Conservation (phyloP, 2,797 vertebrate genomes). For the Dendrocincla fuliginosa region DNA sequence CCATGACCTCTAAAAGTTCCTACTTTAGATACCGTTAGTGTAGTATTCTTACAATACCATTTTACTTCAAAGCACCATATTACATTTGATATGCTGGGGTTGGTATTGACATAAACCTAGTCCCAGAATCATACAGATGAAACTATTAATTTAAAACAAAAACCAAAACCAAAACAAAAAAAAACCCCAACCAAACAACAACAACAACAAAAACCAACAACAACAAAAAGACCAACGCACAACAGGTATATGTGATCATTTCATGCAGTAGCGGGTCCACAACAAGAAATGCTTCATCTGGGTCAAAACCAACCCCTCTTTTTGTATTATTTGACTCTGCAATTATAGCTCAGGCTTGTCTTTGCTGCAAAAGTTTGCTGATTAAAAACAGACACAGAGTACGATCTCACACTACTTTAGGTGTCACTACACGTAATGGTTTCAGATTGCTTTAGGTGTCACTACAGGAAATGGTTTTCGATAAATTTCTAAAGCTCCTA, state of each 20-base stretch:
- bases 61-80: not conserved
- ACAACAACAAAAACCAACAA: too few relatives aligned
- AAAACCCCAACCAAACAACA: not conserved
- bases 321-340: not conserved
- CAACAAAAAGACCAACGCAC: not conserved
- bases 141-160: not conserved
- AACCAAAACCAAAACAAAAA: not conserved
- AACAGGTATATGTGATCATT: not conserved
- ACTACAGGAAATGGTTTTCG: not conserved
- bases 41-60: not conserved
- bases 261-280: not conserved
- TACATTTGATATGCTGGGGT: not conserved
- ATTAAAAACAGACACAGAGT: not conserved
- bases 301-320: not conserved
- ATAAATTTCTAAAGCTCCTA: not conserved
- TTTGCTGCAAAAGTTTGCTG: not conserved
- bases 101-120: not conserved
- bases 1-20: not conserved
- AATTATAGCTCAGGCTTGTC: not conserved
- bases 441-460: not conserved
- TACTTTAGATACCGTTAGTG: not conserved
- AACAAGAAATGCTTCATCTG: not conserved
- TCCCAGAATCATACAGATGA: not conserved
- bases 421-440: not conserved
- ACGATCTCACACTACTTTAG: not conserved